phyloP scores from a whole-genome alignment of 2,888 invertebrate genomes.

The Plebejus argus region DNA sequence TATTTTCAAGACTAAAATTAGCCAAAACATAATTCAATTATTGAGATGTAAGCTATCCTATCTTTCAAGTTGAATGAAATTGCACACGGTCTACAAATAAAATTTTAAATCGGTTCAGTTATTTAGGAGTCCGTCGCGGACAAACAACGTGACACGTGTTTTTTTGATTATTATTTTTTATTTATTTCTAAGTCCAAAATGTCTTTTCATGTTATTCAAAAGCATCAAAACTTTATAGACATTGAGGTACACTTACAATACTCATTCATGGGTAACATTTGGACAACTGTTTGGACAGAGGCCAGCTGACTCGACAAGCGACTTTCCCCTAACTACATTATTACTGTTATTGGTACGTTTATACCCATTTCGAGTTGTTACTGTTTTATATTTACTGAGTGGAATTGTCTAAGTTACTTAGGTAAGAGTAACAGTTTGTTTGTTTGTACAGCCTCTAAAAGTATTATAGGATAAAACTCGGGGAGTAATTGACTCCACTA shows the following conservation, averaged over 20 bases:
- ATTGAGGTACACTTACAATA: slow-evolving; percentile 2
- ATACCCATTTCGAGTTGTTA: slow-evolving; percentile 1
- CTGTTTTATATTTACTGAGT: not conserved
- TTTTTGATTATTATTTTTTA: too few species aligned
- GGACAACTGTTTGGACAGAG: not conserved
- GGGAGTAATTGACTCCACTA: too few species aligned
- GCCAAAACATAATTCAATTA: too few species aligned
- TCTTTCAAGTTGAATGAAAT: too few species aligned
- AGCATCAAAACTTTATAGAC: not conserved
- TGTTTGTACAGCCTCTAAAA: not conserved
- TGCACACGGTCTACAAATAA: too few species aligned
- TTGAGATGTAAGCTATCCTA: too few species aligned
- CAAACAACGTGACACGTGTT: too few species aligned
- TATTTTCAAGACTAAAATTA: too few species aligned
- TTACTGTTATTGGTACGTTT: slow-evolving; percentile 8
- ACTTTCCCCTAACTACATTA: slow-evolving; percentile 8
- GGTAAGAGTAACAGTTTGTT: not conserved
- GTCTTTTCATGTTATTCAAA: not conserved
- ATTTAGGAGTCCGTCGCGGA: too few species aligned
- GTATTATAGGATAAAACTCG: too few species aligned
- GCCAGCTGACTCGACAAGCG: slow-evolving; percentile 3
- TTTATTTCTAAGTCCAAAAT: too few species aligned
- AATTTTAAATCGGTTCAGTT: too few species aligned
- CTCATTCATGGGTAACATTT: not conserved
- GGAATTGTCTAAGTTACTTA: not conserved